Base-by-base conservation (phyloP, 2,797 vertebrate species). In the Sciurus carolinensis region DNA sequence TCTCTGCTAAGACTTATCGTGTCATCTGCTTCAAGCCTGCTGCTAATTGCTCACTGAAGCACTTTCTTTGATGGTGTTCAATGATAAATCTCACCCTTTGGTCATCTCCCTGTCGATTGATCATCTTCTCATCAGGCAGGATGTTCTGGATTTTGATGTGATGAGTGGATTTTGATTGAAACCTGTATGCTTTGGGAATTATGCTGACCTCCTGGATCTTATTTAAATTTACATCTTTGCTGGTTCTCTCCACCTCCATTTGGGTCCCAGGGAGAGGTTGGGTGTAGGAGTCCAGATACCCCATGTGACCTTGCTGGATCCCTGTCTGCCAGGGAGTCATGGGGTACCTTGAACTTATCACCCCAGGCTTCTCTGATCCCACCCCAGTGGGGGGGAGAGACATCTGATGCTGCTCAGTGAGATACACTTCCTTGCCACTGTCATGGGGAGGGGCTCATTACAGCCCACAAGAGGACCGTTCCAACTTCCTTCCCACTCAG, bases 121-220 rank as follows among this genome's bases (percentile, higher is more conserved):
- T 76, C 47, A 30, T 82, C 72, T 82, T 62, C 84, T 89, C 71
- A 30, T 86, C 47, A 73, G 64, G n/a, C 30, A 66, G 36, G 77
- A 69, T 22, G 30, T 64, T 57, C 81, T 90, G 52, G 39, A 50
- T 85, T 30, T 64, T 42, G 26, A 36, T n/a, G 39, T 52, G 17
- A 71, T 71, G 62, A 80, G 52, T 72, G 54, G 57, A 30, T 95
- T 69, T 71, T 24, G 20, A 71, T 52, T 85, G 15, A 59, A 95
- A 82, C 14, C 50, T 50, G 4, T 69, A 44, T 13, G 30, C 59
- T 54, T 26, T 86, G 36, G 9, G 22, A 91, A 86, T 64, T 82
- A 64, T 44, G 24, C 86, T 59, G 44, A 72, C 14, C 44, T 20
- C 36, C 71, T 44, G 28, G 17, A 15, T 69, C 42, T 90, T 73